Conservation (phyloP, 2,113 vertebrate genomes). For the Cariama cristata region DNA sequence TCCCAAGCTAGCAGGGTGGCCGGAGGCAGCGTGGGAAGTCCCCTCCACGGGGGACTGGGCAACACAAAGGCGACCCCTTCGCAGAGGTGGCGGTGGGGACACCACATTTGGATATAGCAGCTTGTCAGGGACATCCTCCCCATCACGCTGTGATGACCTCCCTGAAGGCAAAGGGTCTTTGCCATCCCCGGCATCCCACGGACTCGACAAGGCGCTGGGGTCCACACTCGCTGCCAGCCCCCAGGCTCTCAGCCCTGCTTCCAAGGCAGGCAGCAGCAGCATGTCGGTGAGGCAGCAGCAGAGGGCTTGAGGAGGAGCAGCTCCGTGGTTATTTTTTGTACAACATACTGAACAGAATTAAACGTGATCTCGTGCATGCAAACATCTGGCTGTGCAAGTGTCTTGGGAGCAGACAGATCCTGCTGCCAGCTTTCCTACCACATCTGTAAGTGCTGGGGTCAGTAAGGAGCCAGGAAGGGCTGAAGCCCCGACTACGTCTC, state of each 20-base stretch:
- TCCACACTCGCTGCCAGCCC: background rate
- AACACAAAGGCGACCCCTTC: rapidly evolving
- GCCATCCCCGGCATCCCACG: background rate
- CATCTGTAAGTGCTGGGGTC: background rate
- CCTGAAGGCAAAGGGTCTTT: background rate
- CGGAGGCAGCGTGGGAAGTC: rapidly evolving
- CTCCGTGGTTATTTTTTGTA: background rate
- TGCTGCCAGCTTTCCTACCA: background rate
- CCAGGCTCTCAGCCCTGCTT: background rate
- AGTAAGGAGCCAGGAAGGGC: background rate
- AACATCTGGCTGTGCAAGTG: background rate
- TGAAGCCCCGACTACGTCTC: background rate
- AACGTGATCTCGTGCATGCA: background rate
- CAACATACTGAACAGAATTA: background rate
- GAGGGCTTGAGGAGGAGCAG: background rate
- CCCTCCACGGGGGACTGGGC: rapidly evolving
- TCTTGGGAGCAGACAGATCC: background rate
- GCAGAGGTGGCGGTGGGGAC: background rate
- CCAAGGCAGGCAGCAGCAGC: background rate
- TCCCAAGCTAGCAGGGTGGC: background rate
- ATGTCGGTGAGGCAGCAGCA: background rate
- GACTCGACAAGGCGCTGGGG: background rate
- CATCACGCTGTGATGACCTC: rapidly evolving
- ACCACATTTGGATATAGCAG: background rate
- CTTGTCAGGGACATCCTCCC: background rate